phyloP scores from a whole-genome alignment of 2,888 invertebrate genomes.

The Eristalis intricaria region DNA sequence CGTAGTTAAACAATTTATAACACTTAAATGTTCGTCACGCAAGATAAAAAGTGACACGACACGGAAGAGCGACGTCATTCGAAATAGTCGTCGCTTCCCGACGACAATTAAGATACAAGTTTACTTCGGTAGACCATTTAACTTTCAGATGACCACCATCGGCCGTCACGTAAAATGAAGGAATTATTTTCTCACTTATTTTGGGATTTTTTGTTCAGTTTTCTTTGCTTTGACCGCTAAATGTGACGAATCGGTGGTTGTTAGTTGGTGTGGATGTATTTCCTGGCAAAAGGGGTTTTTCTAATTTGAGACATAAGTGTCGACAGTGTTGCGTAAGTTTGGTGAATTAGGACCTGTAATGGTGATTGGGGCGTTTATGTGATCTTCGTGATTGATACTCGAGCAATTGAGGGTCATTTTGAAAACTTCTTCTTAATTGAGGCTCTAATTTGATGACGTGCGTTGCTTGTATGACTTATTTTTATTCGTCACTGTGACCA shows the following conservation, averaged over 20 bases:
- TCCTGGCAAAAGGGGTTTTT: not conserved
- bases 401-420: too few species aligned
- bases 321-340: too few species aligned
- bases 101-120: not conserved
- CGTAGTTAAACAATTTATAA: slow-evolving; percentile 2
- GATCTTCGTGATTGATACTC: too few species aligned
- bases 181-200: not conserved
- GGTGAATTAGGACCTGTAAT: too few species aligned
- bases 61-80: not conserved
- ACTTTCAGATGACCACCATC: not conserved
- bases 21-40: not conserved
- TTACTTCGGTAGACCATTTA: not conserved
- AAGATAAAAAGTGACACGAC: not conserved
- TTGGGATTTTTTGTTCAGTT: not conserved
- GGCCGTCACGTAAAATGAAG: not conserved
- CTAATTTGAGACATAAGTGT: too few species aligned
- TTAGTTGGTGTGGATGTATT: not conserved
- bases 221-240: not conserved
- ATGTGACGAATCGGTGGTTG: not conserved
- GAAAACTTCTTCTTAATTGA: too few species aligned
- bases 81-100: not conserved
- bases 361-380: too few species aligned
- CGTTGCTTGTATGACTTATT: too few species aligned
- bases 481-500: too few species aligned
- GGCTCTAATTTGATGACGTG: too few species aligned